Evolutionary conservation across 1,140 invertebrate species (phyloP).

Genomic region (Drosophila pseudoananassae): DNA sequence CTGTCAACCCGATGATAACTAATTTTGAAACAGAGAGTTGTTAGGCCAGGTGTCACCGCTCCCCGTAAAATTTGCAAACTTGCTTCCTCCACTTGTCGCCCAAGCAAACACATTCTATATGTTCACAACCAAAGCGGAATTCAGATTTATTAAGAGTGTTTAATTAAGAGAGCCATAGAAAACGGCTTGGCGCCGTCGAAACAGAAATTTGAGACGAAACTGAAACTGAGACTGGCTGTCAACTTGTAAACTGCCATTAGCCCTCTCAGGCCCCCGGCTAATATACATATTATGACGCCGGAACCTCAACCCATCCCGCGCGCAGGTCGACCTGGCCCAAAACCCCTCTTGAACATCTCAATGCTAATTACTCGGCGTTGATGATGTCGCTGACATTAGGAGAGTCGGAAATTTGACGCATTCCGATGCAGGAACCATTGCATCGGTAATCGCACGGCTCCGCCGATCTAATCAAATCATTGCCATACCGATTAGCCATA

Average conservation of each 20-base stretch:
- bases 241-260: conserved; percentile 39
- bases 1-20: conserved; percentile 6
- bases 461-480: conserved; percentile 69
- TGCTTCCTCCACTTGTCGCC: background rate
- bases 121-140: conserved; percentile 35
- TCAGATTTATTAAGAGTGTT: conserved; percentile 38
- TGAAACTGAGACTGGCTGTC: conserved; percentile 35
- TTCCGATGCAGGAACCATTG: conserved; percentile 9
- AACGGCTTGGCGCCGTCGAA: conserved; percentile 40
- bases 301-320: background rate
- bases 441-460: conserved; percentile 2
- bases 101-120: conserved; percentile 8
- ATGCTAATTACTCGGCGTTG: conserved; percentile 66
- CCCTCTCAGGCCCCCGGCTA: conserved; percentile 37
- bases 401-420: conserved; percentile 45
- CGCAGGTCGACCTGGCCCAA: background rate
- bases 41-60: conserved; percentile 15
- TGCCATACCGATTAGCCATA: conserved; percentile 75
- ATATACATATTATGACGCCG: conserved; percentile 31
- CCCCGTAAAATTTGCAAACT: conserved; percentile 12
- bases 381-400: conserved; percentile 67
- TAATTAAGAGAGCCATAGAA: conserved; percentile 62
- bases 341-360: conserved; percentile 33
- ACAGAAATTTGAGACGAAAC: conserved; percentile 25
- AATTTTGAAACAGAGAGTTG: conserved; percentile 14